Percentiles rank a stretch among this genome's conserved stretches.
These are phyloP conservation scores for Cataglyphis altisquamis DNA, from an alignment of 2,888 invertebrate species.

Conservation along the genomic window DNA sequence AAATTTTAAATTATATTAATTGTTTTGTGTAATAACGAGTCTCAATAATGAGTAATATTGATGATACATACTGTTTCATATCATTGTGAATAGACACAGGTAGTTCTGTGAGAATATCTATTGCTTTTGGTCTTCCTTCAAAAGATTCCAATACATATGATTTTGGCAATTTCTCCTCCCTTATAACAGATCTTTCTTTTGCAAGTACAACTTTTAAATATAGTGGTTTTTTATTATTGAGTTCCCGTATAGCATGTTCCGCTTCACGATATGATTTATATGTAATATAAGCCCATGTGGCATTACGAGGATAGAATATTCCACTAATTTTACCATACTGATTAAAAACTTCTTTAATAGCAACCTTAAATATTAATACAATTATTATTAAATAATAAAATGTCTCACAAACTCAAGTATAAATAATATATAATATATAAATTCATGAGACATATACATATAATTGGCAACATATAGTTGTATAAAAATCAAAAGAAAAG, in stretches of 20 bases:
- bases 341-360: constrained; percentile 74
- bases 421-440: constrained; percentile 28
- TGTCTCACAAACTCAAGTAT: background rate
- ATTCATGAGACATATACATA: background rate
- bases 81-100: background rate
- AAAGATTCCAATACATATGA: too few species aligned
- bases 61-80: constrained; percentile 8
- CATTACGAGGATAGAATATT: constrained; percentile 61
- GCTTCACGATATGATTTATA: constrained; percentile 78
- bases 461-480: constrained; percentile 1
- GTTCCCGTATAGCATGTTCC: constrained; percentile 77
- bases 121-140: background rate
- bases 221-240: constrained; percentile 77
- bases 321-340: constrained; percentile 72
- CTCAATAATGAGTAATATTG: background rate
- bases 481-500: background rate
- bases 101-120: background rate
- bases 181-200: constrained; percentile 55
- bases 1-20: background rate
- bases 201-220: constrained; percentile 76
- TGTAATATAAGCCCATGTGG: constrained; percentile 77
- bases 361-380: constrained; percentile 67
- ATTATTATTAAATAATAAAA: background rate
- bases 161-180: background rate
- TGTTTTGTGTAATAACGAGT: background rate